Percentiles rank a stretch among this genome's conserved stretches.
Conservation (phyloP, 2,888 invertebrate genomes). For the Anorthoa munda region DNA sequence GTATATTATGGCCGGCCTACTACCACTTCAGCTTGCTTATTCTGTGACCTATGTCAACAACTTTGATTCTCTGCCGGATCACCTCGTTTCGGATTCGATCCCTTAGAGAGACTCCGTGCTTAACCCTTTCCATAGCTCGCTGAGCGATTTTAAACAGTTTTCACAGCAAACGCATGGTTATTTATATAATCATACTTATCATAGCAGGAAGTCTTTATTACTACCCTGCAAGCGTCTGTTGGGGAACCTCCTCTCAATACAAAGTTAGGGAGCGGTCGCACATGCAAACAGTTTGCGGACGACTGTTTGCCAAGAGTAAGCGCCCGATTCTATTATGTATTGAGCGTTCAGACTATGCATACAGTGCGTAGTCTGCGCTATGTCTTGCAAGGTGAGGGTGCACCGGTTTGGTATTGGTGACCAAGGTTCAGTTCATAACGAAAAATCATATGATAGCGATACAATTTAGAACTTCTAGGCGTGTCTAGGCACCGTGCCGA, state of each 20-base stretch:
- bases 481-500: too few relatives aligned
- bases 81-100: too few relatives aligned
- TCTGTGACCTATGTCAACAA: too few relatives aligned
- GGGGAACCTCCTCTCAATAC: slow-evolving; percentile 3
- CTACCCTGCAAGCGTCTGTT: neutral
- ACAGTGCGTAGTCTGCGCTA: slow-evolving; percentile 20
- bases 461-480: too few relatives aligned
- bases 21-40: too few relatives aligned
- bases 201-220: slow-evolving; percentile 1
- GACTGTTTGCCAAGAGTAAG: slow-evolving; percentile 41
- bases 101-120: too few relatives aligned
- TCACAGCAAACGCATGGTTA: neutral
- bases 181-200: neutral
- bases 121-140: too few relatives aligned
- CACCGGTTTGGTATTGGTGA: neutral
- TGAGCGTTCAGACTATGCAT: slow-evolving; percentile 25
- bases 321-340: slow-evolving; percentile 23
- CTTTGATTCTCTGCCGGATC: too few relatives aligned
- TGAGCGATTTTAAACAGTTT: too few relatives aligned
- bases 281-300: slow-evolving; percentile 30
- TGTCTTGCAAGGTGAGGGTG: slow-evolving; percentile 5
- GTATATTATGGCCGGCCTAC: too few relatives aligned
- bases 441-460: too few relatives aligned
- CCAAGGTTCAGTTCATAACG: too few relatives aligned
- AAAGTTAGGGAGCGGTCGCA: slow-evolving; percentile 5